These are phyloP conservation scores for Liasis olivaceus DNA, from an alignment of 2,797 vertebrate species.

Conservation along the genomic window DNA sequence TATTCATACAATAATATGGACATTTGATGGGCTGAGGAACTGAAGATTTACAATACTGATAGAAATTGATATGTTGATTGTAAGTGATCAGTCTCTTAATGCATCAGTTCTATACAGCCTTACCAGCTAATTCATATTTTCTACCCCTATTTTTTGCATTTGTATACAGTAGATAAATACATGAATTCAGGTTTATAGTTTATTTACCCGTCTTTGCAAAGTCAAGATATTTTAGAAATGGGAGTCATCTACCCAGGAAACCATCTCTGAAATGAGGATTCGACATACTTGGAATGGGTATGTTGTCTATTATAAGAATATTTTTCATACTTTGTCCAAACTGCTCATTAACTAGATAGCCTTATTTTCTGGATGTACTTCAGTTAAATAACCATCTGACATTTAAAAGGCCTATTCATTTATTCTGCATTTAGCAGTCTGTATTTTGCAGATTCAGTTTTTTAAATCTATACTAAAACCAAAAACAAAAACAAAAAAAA, in stretches of 20 bases:
- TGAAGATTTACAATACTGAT: too few relatives aligned
- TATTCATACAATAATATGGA: too few relatives aligned
- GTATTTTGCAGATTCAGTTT: too few relatives aligned
- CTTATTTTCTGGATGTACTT: background rate
- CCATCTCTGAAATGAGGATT: background rate
- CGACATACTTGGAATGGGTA: background rate
- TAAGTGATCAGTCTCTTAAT: too few relatives aligned
- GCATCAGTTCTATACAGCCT: too few relatives aligned
- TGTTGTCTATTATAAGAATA: background rate
- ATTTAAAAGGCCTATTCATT: background rate
- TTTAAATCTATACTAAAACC: background rate
- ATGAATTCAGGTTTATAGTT: background rate
- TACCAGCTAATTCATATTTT: too few relatives aligned
- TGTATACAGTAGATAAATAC: background rate
- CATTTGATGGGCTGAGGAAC: too few relatives aligned
- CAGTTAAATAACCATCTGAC: background rate
- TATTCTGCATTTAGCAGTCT: conserved; percentile 33
- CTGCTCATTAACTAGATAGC: background rate
- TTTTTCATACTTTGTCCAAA: background rate
- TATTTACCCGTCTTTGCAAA: background rate
- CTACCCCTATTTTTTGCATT: too few relatives aligned
- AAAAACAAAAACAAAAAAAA: background rate
- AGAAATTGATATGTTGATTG: too few relatives aligned
- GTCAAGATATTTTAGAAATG: too few relatives aligned
- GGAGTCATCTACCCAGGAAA: background rate